These are phyloP conservation scores for Danio albolineatus DNA, from an alignment of 2,797 vertebrate genomes.

Conservation along the genomic window DNA sequence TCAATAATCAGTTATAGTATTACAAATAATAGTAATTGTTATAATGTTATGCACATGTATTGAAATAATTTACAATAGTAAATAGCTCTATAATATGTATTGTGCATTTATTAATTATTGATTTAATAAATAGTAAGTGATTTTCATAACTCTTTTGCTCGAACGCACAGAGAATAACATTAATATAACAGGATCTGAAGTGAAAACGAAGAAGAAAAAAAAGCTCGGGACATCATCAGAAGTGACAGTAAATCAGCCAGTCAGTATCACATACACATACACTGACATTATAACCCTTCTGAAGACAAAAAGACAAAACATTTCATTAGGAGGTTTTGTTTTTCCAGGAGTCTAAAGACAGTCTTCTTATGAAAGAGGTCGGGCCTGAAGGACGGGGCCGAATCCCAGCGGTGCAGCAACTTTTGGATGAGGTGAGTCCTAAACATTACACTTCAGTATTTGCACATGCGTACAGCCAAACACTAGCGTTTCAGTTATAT, in stretches of 20 bases:
- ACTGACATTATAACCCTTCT: neutral
- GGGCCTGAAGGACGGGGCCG: constrained; percentile 75
- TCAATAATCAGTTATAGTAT: no score
- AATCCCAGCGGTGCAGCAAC: constrained; percentile 76
- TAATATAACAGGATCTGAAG: constrained; percentile 50
- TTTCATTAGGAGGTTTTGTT: neutral
- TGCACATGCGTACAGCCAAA: no score
- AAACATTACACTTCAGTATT: no score
- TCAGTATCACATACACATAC: constrained; percentile 63
- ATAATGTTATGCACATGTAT: no score
- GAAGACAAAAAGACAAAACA: neutral
- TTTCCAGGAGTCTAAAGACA: constrained; percentile 69
- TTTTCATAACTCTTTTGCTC: neutral
- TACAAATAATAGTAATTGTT: no score
- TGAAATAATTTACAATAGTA: no score
- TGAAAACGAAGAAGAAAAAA: constrained; percentile 64
- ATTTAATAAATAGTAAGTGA: neutral
- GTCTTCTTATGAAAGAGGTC: constrained; percentile 79
- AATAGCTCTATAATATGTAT: no score
- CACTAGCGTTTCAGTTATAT: no score
- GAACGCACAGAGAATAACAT: constrained; percentile 70
- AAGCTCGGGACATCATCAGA: constrained; percentile 60
- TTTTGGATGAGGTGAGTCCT: constrained; percentile 82
- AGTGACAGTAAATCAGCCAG: constrained; percentile 66
- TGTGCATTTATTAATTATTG: neutral